Evolutionary conservation across 2,797 vertebrate genomes (phyloP).

Genomic region (Phataginus tetradactyla): DNA sequence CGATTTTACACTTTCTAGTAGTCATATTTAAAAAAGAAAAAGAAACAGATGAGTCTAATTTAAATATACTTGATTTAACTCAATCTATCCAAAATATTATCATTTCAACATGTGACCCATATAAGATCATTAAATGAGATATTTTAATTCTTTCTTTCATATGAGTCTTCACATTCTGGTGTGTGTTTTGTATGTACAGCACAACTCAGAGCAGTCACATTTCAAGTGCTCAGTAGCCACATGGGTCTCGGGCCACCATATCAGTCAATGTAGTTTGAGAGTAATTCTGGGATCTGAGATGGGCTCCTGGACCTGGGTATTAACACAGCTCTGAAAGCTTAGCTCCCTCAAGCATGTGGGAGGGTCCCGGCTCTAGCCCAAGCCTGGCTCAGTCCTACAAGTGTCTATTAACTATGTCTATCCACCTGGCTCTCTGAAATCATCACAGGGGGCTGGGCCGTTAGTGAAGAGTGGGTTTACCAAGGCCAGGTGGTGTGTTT

Average conservation of each 20-base stretch:
- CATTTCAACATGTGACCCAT: not conserved
- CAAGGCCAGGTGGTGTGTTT: not conserved
- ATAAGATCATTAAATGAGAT: conserved; percentile 25
- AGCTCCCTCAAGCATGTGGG: not conserved
- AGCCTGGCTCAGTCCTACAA: not conserved
- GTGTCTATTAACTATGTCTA: not conserved
- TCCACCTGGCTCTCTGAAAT: not conserved
- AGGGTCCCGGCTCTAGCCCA: not conserved
- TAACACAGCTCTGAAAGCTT: not conserved
- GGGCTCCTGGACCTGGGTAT: not conserved
- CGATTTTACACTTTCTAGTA: conserved; percentile 35
- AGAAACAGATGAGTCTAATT: conserved; percentile 9
- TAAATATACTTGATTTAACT: conserved; percentile 58
- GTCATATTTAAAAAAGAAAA: not conserved
- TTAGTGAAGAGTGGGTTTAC: conserved; percentile 34
- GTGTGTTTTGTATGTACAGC: not conserved
- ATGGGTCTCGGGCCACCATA: not conserved
- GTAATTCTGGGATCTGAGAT: conserved; percentile 19
- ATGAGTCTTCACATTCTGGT: not conserved
- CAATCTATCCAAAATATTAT: not conserved
- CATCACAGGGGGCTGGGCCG: not conserved
- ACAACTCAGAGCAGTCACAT: not conserved
- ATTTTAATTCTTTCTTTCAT: not conserved
- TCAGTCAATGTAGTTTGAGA: not conserved
- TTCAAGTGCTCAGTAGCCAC: not conserved